A percentile compares a stretch with the other conserved stretches of the same genome.
Evolutionary conservation across 2,113 vertebrate species (phyloP).

Genomic region (Thermophis baileyi): DNA sequence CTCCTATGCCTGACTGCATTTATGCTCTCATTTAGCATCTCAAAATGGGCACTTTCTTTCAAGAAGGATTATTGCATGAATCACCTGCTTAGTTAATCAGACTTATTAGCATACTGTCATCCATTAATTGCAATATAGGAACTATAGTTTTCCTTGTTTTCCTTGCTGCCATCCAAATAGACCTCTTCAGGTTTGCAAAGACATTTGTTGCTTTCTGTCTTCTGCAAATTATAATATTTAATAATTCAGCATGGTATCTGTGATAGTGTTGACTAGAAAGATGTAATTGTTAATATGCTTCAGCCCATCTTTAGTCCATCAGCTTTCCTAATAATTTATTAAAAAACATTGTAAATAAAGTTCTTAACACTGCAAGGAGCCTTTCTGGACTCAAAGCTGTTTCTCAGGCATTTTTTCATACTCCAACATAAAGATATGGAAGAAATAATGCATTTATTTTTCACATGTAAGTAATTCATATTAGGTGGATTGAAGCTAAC

Average conservation of each 20-base stretch:
- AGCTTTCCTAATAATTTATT: slow-evolving; percentile 50
- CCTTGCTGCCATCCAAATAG: slow-evolving; percentile 46
- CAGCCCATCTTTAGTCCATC: slow-evolving; percentile 6
- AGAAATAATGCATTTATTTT: slow-evolving; percentile 55
- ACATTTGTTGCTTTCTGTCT: slow-evolving; percentile 38
- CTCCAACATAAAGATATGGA: slow-evolving; percentile 44
- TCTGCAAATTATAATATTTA: slow-evolving; percentile 37
- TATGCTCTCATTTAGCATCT: slow-evolving; percentile 73
- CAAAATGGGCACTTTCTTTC: slow-evolving; percentile 72
- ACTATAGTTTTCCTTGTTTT: slow-evolving; percentile 55
- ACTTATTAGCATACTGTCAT: slow-evolving; percentile 76
- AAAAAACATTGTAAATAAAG: slow-evolving; percentile 62
- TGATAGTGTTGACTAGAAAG: slow-evolving; percentile 31
- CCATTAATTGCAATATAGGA: slow-evolving; percentile 72
- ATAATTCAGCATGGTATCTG: slow-evolving; percentile 32
- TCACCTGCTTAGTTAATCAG: slow-evolving; percentile 76
- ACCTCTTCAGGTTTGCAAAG: slow-evolving; percentile 52
- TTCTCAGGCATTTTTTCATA: slow-evolving; percentile 56
- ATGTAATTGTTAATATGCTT: slow-evolving; percentile 51
- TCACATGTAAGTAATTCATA: slow-evolving; percentile 25
- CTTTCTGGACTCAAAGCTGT: slow-evolving; percentile 47
- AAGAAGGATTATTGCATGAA: slow-evolving; percentile 72
- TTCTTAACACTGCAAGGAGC: slow-evolving; percentile 53
- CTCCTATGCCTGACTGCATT: slow-evolving; percentile 69
- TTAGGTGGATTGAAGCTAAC: slow-evolving; percentile 41